Percentiles rank a stretch among this genome's conserved stretches.
These are phyloP conservation scores for Pelochelys cantorii DNA, from an alignment of 2,797 vertebrate species.

Conservation along the genomic window DNA sequence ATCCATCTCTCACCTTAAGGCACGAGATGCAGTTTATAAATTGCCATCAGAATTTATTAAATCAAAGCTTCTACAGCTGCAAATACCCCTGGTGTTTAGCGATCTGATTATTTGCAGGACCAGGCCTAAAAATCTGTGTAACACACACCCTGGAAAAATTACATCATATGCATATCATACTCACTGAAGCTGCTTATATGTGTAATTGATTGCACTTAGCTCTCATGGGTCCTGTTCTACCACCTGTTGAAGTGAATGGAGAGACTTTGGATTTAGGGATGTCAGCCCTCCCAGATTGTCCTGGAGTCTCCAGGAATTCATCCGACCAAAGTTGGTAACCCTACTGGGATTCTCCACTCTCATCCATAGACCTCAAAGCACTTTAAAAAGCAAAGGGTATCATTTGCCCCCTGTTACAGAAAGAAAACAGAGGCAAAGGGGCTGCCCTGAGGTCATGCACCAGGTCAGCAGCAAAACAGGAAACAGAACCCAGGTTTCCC, in stretches of 20 bases:
- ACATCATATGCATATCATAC: not conserved
- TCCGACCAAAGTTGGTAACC: too few species aligned
- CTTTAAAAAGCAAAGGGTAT: not conserved
- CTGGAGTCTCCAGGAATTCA: too few species aligned
- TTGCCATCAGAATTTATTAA: conserved; percentile 22
- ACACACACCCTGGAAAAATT: not conserved
- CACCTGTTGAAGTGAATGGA: not conserved
- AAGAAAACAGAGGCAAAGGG: not conserved
- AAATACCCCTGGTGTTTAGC: not conserved
- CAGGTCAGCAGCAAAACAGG: not conserved
- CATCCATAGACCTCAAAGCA: not conserved
- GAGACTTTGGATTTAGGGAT: not conserved
- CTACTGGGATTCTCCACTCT: not conserved
- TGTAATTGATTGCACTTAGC: not conserved
- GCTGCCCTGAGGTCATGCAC: not conserved
- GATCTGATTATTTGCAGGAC: not conserved
- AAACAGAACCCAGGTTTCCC: not conserved
- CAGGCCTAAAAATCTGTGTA: not conserved
- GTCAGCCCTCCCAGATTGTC: too few species aligned
- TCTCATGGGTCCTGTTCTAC: not conserved
- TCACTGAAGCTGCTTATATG: not conserved
- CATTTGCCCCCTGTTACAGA: not conserved
- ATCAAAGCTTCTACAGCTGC: not conserved
- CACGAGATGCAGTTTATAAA: conserved; percentile 16
- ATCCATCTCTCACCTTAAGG: not conserved